Evolutionary conservation across 2,888 invertebrate genomes (phyloP).

Genomic region (Hirudinaria manillensis): DNA sequence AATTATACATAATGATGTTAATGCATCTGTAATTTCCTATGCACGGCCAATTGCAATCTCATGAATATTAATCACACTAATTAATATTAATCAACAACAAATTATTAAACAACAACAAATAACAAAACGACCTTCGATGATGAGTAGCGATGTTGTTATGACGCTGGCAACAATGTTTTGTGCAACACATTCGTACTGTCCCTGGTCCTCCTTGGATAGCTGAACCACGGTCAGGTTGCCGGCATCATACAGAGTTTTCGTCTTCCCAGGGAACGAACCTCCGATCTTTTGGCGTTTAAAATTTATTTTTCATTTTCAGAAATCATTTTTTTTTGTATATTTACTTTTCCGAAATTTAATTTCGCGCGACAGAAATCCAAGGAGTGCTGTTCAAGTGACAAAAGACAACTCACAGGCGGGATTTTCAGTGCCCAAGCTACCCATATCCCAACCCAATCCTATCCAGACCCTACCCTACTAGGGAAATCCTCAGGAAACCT

Average conservation of each 20-base stretch:
- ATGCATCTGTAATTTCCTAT: too few species aligned
- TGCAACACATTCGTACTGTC: conserved; percentile 85
- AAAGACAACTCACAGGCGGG: too few species aligned
- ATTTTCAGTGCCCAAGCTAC: too few species aligned
- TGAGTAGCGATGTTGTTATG: conserved; percentile 64
- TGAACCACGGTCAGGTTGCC: conserved; percentile 87
- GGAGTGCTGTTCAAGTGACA: too few species aligned
- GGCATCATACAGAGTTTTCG: conserved; percentile 65
- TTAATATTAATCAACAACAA: not conserved
- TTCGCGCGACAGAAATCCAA: too few species aligned
- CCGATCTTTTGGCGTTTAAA: conserved; percentile 62
- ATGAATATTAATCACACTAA: not conserved
- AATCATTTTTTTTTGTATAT: not conserved
- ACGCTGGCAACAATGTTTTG: conserved; percentile 90
- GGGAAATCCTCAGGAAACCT: too few species aligned
- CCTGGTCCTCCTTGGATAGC: conserved; percentile 80
- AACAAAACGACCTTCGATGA: conserved; percentile 48
- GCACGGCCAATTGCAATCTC: too few species aligned
- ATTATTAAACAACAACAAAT: not conserved
- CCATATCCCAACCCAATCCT: too few species aligned
- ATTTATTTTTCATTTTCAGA: not conserved
- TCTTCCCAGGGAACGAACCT: conserved; percentile 58
- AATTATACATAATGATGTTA: too few species aligned
- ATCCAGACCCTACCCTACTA: too few species aligned
- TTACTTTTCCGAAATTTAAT: not conserved